These are phyloP conservation scores for Diglossa brunneiventris DNA, from an alignment of 2,113 vertebrate species.

Conservation along the genomic window DNA sequence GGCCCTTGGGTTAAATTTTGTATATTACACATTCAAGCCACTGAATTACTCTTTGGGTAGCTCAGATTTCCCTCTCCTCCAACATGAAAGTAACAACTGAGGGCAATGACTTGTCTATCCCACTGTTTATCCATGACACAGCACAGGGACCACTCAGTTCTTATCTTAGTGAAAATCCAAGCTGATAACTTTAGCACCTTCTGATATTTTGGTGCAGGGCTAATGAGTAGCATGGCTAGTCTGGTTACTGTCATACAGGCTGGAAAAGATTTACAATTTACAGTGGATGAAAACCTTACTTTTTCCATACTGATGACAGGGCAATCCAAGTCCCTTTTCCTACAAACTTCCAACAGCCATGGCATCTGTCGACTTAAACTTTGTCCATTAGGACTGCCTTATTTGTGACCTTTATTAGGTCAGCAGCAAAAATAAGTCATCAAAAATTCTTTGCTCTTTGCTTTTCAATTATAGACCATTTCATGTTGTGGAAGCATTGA, in stretches of 20 bases:
- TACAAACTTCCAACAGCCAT: not conserved
- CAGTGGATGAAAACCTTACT: not conserved
- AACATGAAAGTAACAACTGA: not conserved
- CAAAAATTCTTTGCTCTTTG: not conserved
- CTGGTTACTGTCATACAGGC: not conserved
- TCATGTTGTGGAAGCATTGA: not conserved
- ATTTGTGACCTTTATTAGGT: not conserved
- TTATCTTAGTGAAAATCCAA: constrained; percentile 23
- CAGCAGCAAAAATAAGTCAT: not conserved
- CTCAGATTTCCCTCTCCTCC: not conserved
- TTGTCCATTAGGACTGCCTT: not conserved
- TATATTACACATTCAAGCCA: not conserved
- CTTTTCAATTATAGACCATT: not conserved
- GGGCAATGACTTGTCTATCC: not conserved
- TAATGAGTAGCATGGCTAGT: not conserved
- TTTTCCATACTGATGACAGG: not conserved
- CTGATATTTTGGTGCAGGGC: not conserved
- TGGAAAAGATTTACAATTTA: not conserved
- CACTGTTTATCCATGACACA: not conserved
- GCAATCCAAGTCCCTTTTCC: not conserved
- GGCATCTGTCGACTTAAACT: not conserved
- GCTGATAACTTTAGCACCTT: not conserved
- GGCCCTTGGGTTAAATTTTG: not conserved
- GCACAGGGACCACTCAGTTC: not conserved
- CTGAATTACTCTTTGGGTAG: not conserved